A percentile compares a stretch with the other conserved stretches of the same genome.
These are phyloP conservation scores for Zelleria hepariella DNA, from an alignment of 2,888 invertebrate genomes.

Conservation along the genomic window DNA sequence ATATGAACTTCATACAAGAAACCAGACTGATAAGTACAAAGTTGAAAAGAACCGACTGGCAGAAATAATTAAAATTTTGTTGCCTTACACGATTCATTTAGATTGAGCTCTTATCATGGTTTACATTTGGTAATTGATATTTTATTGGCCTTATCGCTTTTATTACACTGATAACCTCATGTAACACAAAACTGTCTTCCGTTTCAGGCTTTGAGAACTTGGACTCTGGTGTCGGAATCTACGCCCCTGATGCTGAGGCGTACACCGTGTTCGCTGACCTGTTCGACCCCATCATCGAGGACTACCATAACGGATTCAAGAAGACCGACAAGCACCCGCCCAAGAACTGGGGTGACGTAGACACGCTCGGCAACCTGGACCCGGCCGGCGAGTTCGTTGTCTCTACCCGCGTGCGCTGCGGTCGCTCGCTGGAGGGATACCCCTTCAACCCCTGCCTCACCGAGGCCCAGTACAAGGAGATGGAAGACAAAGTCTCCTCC, in stretches of 20 bases:
- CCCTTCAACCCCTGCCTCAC: constrained; percentile 98
- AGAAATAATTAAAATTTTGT: not conserved
- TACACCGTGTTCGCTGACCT: constrained; percentile 93
- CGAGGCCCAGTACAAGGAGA: constrained; percentile 97
- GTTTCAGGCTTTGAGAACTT: constrained; percentile 90
- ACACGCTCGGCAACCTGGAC: constrained; percentile 92
- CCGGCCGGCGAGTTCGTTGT: constrained; percentile 92
- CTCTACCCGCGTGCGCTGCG: constrained; percentile 96
- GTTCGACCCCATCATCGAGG: constrained; percentile 98
- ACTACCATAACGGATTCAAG: constrained; percentile 97
- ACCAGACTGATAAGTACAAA: no score
- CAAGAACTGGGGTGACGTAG: constrained; percentile 94
- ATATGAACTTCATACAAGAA: no score
- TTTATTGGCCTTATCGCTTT: not conserved
- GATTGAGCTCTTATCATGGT: not conserved
- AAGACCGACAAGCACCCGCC: constrained; percentile 94
- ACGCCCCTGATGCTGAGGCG: constrained; percentile 96
- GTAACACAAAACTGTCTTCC: not conserved
- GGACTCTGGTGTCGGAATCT: constrained; percentile 97
- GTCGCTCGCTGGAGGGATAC: constrained; percentile 94
- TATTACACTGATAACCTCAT: not conserved
- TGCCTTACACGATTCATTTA: not conserved
- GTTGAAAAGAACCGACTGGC: no score
- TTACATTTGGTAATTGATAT: not conserved
- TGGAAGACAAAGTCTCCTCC: constrained; percentile 90